These are phyloP conservation scores for Propithecus coquereli DNA, from an alignment of 2,113 vertebrate genomes.

Conservation along the genomic window DNA sequence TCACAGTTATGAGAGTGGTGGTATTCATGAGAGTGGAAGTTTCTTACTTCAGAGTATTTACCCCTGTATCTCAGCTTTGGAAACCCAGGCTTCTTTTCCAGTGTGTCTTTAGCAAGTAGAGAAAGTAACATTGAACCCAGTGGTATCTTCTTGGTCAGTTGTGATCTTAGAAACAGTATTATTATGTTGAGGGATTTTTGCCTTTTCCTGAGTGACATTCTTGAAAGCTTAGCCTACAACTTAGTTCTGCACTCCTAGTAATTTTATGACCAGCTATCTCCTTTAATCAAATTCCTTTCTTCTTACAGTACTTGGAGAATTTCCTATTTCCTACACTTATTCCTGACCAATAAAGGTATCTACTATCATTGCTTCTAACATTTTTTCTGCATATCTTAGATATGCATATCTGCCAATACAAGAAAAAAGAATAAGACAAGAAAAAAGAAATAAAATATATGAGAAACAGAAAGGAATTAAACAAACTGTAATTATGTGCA, in stretches of 20 bases:
- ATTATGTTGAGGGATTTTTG: not conserved
- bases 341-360: not conserved
- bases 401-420: not conserved
- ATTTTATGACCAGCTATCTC: not conserved
- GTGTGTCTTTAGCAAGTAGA: not conserved
- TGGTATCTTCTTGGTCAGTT: not conserved
- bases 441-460: not conserved
- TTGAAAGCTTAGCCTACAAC: not conserved
- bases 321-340: not conserved
- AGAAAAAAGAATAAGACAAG: not conserved
- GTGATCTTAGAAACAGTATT: not conserved
- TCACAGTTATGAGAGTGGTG: not conserved
- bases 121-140: not conserved
- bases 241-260: not conserved
- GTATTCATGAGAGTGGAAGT: not conserved
- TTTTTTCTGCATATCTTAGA: not conserved
- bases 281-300: not conserved
- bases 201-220: not conserved
- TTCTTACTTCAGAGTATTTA: not conserved
- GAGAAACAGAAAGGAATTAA: not conserved
- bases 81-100: not conserved
- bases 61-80: not conserved
- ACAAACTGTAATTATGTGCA: not conserved
- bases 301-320: not conserved
- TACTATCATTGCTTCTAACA: not conserved